These are phyloP conservation scores for Varroa destructor DNA, from an alignment of 1,140 invertebrate species.

Conservation along the genomic window DNA sequence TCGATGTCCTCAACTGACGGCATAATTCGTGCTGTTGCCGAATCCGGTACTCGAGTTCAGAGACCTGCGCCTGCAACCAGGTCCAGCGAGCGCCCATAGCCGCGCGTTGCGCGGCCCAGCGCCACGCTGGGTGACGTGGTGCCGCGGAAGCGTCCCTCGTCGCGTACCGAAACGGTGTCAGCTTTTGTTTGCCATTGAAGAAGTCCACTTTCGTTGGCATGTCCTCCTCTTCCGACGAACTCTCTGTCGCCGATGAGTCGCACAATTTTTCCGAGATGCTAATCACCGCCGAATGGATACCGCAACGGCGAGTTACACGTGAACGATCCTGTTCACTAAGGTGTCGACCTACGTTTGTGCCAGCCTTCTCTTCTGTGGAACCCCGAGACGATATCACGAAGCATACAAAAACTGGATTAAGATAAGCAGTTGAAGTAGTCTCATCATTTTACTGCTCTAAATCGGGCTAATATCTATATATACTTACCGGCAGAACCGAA, in stretches of 20 bases:
- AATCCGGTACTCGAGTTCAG: slow-evolving; percentile 79
- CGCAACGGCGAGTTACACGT: not conserved
- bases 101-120: slow-evolving; percentile 63
- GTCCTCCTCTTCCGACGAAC: slow-evolving; percentile 23
- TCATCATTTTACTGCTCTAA: too few relatives aligned
- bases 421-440: too few relatives aligned
- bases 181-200: not conserved
- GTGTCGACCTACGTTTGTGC: not conserved
- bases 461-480: not conserved
- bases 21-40: slow-evolving; percentile 71
- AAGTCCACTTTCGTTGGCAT: slow-evolving; percentile 13
- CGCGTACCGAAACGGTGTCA: slow-evolving; percentile 23
- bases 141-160: not conserved
- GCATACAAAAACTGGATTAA: too few relatives aligned
- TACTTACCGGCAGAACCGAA: not conserved
- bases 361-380: not conserved
- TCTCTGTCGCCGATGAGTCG: slow-evolving; percentile 24
- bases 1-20: slow-evolving; percentile 41
- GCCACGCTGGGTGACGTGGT: slow-evolving; percentile 51
- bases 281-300: slow-evolving; percentile 12
- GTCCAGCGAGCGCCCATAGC: slow-evolving; percentile 70
- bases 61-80: slow-evolving; percentile 78
- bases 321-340: slow-evolving; percentile 5
- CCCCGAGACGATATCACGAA: too few relatives aligned
- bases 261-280: slow-evolving; percentile 1